These are phyloP conservation scores for Trichogramma pretiosum DNA, from an alignment of 1,140 invertebrate genomes.

Conservation along the genomic window DNA sequence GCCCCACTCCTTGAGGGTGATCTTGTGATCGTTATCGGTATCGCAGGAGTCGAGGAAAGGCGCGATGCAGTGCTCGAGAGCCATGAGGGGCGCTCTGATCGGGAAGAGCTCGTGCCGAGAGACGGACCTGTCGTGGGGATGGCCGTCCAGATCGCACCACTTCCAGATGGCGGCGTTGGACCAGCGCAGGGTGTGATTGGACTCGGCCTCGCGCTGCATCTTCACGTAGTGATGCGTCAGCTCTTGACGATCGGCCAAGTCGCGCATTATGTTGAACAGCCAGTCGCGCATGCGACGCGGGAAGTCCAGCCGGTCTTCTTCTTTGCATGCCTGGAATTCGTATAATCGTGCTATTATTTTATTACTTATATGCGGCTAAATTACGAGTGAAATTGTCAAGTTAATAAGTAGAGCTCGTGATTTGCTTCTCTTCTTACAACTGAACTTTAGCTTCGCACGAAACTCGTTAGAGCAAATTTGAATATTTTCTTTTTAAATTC, in stretches of 20 bases:
- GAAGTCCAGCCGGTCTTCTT: slow-evolving; percentile 82
- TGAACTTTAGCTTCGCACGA: too few relatives aligned
- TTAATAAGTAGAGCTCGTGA: too few relatives aligned
- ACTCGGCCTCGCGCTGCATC: slow-evolving; percentile 83
- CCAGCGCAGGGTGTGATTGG: slow-evolving; percentile 73
- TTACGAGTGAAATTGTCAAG: too few relatives aligned
- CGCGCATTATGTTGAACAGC: slow-evolving; percentile 93
- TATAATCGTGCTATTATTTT: too few relatives aligned
- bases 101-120: slow-evolving; percentile 92
- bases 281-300: slow-evolving; percentile 91
- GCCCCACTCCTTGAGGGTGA: slow-evolving; percentile 85
- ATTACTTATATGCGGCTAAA: too few relatives aligned
- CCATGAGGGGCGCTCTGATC: slow-evolving; percentile 81
- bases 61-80: slow-evolving; percentile 88
- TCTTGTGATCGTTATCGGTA: slow-evolving; percentile 75
- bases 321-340: slow-evolving; percentile 57
- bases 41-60: slow-evolving; percentile 91
- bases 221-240: slow-evolving; percentile 73
- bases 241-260: slow-evolving; percentile 82
- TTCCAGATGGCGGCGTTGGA: slow-evolving; percentile 92
- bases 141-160: slow-evolving; percentile 87
- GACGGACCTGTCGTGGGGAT: slow-evolving; percentile 77
- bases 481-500: too few relatives aligned
- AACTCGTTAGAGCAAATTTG: too few relatives aligned
- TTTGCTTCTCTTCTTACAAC: too few relatives aligned